phyloP scores from a whole-genome alignment of 2,797 vertebrate species.

The Helostoma temminkii region DNA sequence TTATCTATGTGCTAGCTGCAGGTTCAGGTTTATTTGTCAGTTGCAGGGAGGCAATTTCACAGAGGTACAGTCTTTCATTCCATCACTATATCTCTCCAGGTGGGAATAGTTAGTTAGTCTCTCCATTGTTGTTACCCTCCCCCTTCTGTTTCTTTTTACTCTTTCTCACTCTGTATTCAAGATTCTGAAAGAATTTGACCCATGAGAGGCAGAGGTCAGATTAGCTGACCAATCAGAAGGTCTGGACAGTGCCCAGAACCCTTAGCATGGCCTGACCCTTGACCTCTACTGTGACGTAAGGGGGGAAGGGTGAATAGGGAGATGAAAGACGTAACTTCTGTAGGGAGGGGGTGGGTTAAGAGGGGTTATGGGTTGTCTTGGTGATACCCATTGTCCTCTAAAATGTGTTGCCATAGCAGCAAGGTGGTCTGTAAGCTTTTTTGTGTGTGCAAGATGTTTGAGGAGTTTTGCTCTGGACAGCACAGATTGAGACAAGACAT shows the following conservation, averaged over 20 bases:
- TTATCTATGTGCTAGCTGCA: slow-evolving; percentile 24
- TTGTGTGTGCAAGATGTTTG: slow-evolving; percentile 82
- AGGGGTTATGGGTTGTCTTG: slow-evolving; percentile 88
- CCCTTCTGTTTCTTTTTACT: slow-evolving; percentile 72
- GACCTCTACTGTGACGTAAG: slow-evolving; percentile 84
- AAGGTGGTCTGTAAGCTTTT: slow-evolving; percentile 86
- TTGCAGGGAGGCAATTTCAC: slow-evolving; percentile 52
- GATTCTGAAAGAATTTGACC: slow-evolving; percentile 90
- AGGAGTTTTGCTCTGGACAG: slow-evolving; percentile 78
- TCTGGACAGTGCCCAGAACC: slow-evolving; percentile 86
- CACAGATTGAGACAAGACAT: slow-evolving; percentile 82
- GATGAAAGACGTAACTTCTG: slow-evolving; percentile 86
- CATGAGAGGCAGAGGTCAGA: slow-evolving; percentile 82
- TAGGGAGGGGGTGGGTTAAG: slow-evolving; percentile 86
- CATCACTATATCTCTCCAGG: slow-evolving; percentile 81
- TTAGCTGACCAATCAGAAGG: slow-evolving; percentile 87
- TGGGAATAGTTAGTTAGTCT: slow-evolving; percentile 84
- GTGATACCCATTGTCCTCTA: slow-evolving; percentile 86
- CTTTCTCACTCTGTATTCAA: slow-evolving; percentile 83
- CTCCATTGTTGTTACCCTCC: slow-evolving; percentile 83
- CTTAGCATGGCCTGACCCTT: slow-evolving; percentile 85
- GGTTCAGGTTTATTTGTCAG: slow-evolving; percentile 46
- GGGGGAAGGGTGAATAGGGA: slow-evolving; percentile 86
- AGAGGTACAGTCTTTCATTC: slow-evolving; percentile 84
- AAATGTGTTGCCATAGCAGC: slow-evolving; percentile 86